Conservation (phyloP, 2,888 invertebrate genomes). For the Ariolimax columbianus region DNA sequence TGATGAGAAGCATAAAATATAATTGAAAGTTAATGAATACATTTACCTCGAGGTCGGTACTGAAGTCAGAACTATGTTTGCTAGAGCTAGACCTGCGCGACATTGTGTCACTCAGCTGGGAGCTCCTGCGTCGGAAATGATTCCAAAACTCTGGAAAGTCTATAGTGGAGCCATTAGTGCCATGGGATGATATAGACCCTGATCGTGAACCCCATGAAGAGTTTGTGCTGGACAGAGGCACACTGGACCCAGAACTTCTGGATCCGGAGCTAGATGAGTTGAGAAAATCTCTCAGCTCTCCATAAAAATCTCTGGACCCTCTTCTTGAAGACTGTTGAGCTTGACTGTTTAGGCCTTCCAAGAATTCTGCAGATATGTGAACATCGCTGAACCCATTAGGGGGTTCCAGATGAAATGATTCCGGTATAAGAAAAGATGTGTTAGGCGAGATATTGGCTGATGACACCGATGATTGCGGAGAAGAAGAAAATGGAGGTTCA, state of each 20-base stretch:
- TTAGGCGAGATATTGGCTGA: conserved; percentile 32
- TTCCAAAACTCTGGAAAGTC: conserved; percentile 67
- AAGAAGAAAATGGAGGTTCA: conserved; percentile 32
- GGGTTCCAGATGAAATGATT: conserved; percentile 13
- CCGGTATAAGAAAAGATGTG: conserved; percentile 38
- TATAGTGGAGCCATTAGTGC: conserved; percentile 47
- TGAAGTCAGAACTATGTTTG: conserved; percentile 74
- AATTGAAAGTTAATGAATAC: background rate
- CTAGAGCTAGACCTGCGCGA: conserved; percentile 80
- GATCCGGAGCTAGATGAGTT: conserved; percentile 40
- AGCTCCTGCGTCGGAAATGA: conserved; percentile 72
- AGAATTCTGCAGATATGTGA: conserved; percentile 35
- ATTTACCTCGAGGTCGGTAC: conserved; percentile 73
- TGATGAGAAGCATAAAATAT: background rate
- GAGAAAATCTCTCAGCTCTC: conserved; percentile 42
- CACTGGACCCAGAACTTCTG: conserved; percentile 31
- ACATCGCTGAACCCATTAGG: conserved; percentile 22
- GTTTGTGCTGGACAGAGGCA: conserved; percentile 7
- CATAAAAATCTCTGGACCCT: conserved; percentile 36
- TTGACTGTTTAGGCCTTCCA: background rate
- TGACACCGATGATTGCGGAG: conserved; percentile 29
- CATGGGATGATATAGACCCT: conserved; percentile 50
- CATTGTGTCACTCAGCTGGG: conserved; percentile 74
- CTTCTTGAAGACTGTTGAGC: background rate
- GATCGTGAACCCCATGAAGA: conserved; percentile 43